phyloP scores from a whole-genome alignment of 2,797 vertebrate genomes.

The Bradypodion pumilum region DNA sequence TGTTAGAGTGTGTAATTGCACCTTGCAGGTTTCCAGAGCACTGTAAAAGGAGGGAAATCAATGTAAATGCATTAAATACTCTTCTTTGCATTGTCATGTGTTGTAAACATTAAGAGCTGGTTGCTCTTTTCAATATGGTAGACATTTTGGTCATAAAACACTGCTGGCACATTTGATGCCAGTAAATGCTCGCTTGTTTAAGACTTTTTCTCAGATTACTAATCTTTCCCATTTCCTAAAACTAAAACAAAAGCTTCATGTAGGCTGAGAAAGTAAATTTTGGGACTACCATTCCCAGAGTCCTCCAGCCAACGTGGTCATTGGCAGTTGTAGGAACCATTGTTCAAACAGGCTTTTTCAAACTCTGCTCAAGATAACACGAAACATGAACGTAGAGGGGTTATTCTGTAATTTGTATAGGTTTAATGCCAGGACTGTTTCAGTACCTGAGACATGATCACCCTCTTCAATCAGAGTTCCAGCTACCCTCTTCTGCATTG shows the following conservation, averaged over 20 bases:
- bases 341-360: no score
- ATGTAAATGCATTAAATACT: background rate
- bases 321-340: no score
- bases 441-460: no score
- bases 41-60: conserved; percentile 41
- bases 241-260: background rate
- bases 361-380: no score
- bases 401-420: no score
- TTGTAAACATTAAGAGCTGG: background rate
- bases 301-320: no score
- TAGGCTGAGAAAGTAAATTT: no score
- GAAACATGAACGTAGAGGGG: no score
- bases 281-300: no score
- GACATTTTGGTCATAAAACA: background rate
- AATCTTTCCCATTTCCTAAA: background rate
- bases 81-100: background rate
- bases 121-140: background rate
- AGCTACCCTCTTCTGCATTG: background rate
- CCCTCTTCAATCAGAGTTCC: no score
- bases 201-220: background rate
- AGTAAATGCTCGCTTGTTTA: no score
- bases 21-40: conserved; percentile 67
- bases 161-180: background rate
- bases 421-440: no score
- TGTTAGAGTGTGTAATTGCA: conserved; percentile 75